These are phyloP conservation scores for Tigriopus japonicus DNA, from an alignment of 1,140 invertebrate genomes.

Conservation along the genomic window DNA sequence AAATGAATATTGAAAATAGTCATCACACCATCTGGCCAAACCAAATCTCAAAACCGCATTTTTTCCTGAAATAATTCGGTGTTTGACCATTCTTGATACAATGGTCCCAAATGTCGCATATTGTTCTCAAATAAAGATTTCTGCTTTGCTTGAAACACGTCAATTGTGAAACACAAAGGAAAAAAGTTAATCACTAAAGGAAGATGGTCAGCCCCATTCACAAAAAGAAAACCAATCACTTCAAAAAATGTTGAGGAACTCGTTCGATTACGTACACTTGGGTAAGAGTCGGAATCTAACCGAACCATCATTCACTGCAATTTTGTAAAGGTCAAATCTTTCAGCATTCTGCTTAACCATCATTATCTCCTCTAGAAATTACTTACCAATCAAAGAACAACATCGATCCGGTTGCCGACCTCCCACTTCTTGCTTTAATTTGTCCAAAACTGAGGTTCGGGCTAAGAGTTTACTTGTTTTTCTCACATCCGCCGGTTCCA, in stretches of 20 bases:
- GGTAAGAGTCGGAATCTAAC: not conserved
- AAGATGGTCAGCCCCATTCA: too few species aligned
- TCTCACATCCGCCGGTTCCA: slow-evolving; percentile 75
- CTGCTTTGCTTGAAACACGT: too few species aligned
- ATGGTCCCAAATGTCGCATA: too few species aligned
- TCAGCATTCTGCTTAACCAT: too few species aligned
- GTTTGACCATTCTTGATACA: too few species aligned
- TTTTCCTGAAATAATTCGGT: too few species aligned
- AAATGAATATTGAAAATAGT: slow-evolving; percentile 9
- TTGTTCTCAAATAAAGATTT: too few species aligned
- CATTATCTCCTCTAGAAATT: too few species aligned
- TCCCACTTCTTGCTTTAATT: slow-evolving; percentile 81
- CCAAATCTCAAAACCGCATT: too few species aligned
- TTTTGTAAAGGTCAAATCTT: not conserved
- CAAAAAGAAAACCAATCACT: not conserved
- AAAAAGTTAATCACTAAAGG: too few species aligned
- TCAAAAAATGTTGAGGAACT: not conserved
- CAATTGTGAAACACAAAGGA: too few species aligned
- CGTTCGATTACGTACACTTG: not conserved
- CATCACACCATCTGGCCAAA: too few species aligned
- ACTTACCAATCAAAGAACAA: slow-evolving; percentile 17
- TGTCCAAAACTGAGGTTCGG: slow-evolving; percentile 78
- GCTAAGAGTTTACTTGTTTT: slow-evolving; percentile 70
- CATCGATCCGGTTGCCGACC: slow-evolving; percentile 63
- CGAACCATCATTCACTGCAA: slow-evolving; percentile 1